A percentile compares a stretch with the other conserved stretches of the same genome.
Conservation (phyloP, 2,888 invertebrate genomes). For the Eupeodes luniger region DNA sequence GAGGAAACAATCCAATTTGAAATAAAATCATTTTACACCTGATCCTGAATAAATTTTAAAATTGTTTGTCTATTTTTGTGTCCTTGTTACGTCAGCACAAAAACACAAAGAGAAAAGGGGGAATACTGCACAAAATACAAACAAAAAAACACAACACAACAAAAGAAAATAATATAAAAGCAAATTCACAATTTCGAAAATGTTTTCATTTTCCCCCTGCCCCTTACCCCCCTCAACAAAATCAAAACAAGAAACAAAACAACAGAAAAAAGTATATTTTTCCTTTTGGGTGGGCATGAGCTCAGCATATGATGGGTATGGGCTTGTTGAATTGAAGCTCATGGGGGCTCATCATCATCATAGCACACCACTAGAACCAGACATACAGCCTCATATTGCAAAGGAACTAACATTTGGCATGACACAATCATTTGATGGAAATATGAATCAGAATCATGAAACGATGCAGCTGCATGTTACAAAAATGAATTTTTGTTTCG, state of each 20-base stretch:
- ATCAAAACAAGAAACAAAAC: neutral
- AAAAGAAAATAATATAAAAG: constrained; percentile 38
- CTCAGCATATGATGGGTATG: too few species aligned
- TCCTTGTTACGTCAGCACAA: constrained; percentile 28
- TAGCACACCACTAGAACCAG: neutral
- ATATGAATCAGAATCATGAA: constrained; percentile 69
- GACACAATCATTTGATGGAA: constrained; percentile 59
- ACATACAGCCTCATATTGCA: constrained; percentile 42
- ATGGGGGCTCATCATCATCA: constrained; percentile 1
- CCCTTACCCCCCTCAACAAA: neutral
- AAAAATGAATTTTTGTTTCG: constrained; percentile 69
- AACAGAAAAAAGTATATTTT: neutral
- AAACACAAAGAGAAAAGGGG: constrained; percentile 22
- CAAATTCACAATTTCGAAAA: constrained; percentile 65
- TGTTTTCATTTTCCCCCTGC: constrained; percentile 60
- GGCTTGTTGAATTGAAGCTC: constrained; percentile 6
- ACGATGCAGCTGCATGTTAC: constrained; percentile 71
- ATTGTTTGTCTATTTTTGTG: constrained; percentile 64
- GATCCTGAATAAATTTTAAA: constrained; percentile 76
- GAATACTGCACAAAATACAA: neutral
- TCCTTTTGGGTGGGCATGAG: constrained; percentile 40
- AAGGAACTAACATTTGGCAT: constrained; percentile 60
- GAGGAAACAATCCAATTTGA: constrained; percentile 77
- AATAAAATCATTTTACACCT: constrained; percentile 77
- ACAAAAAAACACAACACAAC: neutral